Base-by-base conservation (phyloP, 2,113 vertebrate species). In the Scalopus aquaticus region DNA sequence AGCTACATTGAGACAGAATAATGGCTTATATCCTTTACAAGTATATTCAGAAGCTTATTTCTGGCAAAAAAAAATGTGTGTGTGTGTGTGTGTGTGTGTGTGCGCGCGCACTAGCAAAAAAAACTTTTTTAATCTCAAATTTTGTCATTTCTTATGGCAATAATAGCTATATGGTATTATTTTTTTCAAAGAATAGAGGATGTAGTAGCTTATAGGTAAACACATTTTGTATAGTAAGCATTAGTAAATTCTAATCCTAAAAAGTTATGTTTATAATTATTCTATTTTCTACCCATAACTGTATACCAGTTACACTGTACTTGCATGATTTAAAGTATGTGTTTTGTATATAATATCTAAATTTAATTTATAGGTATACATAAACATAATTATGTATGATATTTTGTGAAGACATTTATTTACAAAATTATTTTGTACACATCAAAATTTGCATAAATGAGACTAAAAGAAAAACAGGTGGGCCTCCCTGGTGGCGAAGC, bases 51-150 rank as follows among this genome's bases (percentile, higher is more conserved):
- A 94, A 93, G 13, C 58, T 28, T 65, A 81, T 15, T 28, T 6
- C 2, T 46, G 24, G 0, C 32, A n/a, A n/a, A n/a, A n/a, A n/a
- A n/a, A n/a, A n/a, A n/a, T n/a, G n/a, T n/a, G n/a, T n/a, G n/a
- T n/a, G n/a, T n/a, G n/a, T n/a, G n/a, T n/a, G n/a, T n/a, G n/a
- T n/a, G n/a, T n/a, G n/a, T n/a, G n/a, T n/a, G n/a, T n/a, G n/a
- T n/a, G n/a, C n/a, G n/a, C n/a, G n/a, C n/a, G n/a, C n/a, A 90
- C 11, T 49, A 49, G 44, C 5, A 95, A 24, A 60, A 5, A 30
- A 74, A 78, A 96, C 95, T 0, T 85, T 67, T 91, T 54, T 78
- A 72, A 64, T 90, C 9, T 88, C 22, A 86, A 79, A 94, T 94
- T 94, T 90, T 93, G 46, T 0, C 3, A 79, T 1, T 91, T 91